Evolutionary conservation across 2,797 vertebrate genomes (phyloP).

Genomic region (Artibeus lituratus): DNA sequence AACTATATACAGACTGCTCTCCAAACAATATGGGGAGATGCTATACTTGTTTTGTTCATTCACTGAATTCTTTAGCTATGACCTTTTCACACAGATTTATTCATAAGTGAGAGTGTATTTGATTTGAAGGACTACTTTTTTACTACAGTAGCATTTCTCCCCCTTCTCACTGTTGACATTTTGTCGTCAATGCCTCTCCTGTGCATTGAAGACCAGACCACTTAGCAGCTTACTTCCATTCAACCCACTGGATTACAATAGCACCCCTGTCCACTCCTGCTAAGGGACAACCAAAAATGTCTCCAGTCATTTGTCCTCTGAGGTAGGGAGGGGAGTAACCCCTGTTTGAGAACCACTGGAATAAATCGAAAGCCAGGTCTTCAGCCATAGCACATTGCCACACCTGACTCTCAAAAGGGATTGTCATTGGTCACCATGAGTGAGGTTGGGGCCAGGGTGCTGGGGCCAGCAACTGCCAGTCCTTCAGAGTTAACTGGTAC

Average conservation of each 20-base stretch:
- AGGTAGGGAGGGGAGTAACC: accelerated
- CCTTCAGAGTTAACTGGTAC: accelerated
- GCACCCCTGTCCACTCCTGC: accelerated
- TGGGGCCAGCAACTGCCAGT: accelerated
- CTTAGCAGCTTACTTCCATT: no score
- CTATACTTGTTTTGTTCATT: background rate
- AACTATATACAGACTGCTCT: background rate
- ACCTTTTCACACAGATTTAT: background rate
- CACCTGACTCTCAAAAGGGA: accelerated
- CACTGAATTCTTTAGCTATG: background rate
- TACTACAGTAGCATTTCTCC: no score
- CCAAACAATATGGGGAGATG: accelerated
- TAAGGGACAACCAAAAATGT: background rate
- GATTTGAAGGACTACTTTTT: background rate
- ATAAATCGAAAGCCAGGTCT: background rate
- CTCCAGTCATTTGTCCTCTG: background rate
- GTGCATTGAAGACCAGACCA: accelerated
- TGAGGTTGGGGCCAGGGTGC: accelerated
- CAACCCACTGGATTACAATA: accelerated
- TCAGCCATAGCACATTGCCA: accelerated
- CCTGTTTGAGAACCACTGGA: background rate
- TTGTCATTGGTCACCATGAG: accelerated
- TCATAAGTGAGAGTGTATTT: accelerated
- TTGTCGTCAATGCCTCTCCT: accelerated
- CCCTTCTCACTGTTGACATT: accelerated